Percentiles rank a stretch among this genome's conserved stretches.
phyloP scores from a whole-genome alignment of 2,113 vertebrate genomes.

The Corydoras maculifer region DNA sequence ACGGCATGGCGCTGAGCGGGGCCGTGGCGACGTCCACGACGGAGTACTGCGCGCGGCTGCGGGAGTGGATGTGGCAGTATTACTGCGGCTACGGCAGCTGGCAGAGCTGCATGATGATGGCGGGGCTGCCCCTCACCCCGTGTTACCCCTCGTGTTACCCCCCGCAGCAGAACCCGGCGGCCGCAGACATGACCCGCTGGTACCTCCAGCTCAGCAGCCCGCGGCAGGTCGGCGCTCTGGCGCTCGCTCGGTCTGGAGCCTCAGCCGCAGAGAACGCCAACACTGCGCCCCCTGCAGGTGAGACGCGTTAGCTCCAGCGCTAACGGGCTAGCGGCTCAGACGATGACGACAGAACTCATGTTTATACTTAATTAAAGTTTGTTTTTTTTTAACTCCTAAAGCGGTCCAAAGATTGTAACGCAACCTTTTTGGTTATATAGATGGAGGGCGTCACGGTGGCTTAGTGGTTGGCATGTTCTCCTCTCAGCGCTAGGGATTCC shows the following conservation, averaged over 20 bases:
- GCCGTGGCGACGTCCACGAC: slow-evolving; percentile 46
- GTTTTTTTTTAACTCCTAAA: too few relatives aligned
- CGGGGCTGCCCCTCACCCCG: slow-evolving; percentile 54
- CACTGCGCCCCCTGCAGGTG: slow-evolving; percentile 26
- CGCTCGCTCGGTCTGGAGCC: slow-evolving; percentile 29
- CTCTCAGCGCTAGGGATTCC: too few relatives aligned
- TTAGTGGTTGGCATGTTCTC: too few relatives aligned
- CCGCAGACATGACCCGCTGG: slow-evolving; percentile 44
- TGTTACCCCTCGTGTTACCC: background rate
- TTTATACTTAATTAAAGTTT: too few relatives aligned
- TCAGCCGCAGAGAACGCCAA: slow-evolving; percentile 45
- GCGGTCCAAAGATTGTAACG: too few relatives aligned
- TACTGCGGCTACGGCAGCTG: slow-evolving; percentile 79
- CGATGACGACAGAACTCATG: too few relatives aligned
- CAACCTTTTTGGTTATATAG: too few relatives aligned
- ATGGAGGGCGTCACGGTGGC: too few relatives aligned
- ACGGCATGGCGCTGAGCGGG: background rate
- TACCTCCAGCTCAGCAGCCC: slow-evolving; percentile 34
- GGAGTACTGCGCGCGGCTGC: slow-evolving; percentile 78
- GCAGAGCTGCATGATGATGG: slow-evolving; percentile 68
- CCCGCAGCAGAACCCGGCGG: slow-evolving; percentile 37
- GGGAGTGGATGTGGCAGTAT: slow-evolving; percentile 88
- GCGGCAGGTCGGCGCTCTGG: slow-evolving; percentile 16
- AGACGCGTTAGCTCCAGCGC: slow-evolving; percentile 47
- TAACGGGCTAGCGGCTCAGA: background rate